Evolutionary conservation across 2,797 vertebrate genomes (phyloP).

Genomic region (Rousettus madagascariensis): DNA sequence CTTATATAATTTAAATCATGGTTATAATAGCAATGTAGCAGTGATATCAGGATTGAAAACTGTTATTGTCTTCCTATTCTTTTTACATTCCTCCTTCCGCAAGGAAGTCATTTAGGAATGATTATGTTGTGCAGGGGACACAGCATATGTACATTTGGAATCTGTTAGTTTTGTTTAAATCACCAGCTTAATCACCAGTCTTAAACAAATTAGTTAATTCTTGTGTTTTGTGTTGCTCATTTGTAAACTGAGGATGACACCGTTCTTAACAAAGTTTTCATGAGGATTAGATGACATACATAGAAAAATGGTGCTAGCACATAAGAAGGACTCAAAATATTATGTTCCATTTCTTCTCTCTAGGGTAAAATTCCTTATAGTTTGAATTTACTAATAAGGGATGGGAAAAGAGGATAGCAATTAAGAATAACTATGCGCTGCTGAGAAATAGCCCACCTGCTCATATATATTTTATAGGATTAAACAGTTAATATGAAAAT

Average conservation of each 20-base stretch:
- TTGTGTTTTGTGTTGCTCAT: neutral
- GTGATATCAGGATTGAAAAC: neutral
- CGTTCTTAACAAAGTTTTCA: neutral
- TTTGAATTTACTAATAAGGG: neutral
- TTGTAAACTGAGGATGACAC: neutral
- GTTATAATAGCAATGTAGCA: neutral
- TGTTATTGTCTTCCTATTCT: neutral
- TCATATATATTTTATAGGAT: neutral
- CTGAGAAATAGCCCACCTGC: neutral
- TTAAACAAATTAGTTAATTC: neutral
- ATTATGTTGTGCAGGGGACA: neutral
- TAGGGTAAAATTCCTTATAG: neutral
- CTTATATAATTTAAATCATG: neutral
- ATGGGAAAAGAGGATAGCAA: neutral
- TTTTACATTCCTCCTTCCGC: neutral
- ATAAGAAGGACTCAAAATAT: neutral
- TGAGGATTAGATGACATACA: neutral
- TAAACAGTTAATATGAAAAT: neutral
- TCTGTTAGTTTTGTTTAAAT: neutral
- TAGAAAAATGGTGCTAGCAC: neutral
- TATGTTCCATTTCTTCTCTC: neutral
- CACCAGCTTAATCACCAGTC: neutral
- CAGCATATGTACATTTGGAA: neutral
- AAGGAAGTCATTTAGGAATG: neutral
- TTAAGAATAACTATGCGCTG: neutral